Conservation (phyloP, 1,140 invertebrate species). For the Megalopta genalis region DNA sequence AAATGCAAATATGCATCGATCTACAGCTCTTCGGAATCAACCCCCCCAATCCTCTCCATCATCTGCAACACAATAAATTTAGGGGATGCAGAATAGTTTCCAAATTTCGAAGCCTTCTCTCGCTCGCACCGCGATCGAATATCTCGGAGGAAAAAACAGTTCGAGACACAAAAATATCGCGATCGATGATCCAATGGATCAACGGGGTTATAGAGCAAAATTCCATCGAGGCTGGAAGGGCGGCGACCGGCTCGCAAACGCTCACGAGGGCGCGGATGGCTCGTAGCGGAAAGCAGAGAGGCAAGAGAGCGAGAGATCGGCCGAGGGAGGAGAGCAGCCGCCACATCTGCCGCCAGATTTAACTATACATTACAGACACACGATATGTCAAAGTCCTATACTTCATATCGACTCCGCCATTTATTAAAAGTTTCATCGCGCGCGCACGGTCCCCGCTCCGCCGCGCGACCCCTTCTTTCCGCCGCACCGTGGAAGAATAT, state of each 20-base stretch:
- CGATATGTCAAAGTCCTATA: slow-evolving; percentile 82
- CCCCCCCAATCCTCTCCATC: no score
- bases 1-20: no score
- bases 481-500: slow-evolving; percentile 50
- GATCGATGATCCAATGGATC: not conserved
- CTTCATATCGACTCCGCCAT: slow-evolving; percentile 81
- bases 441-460: slow-evolving; percentile 58
- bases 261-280: slow-evolving; percentile 31
- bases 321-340: slow-evolving; percentile 66
- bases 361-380: slow-evolving; percentile 82
- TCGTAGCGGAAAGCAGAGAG: slow-evolving; percentile 28
- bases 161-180: no score
- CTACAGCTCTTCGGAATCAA: no score
- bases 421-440: slow-evolving; percentile 81
- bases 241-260: slow-evolving; percentile 32
- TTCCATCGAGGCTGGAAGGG: slow-evolving; percentile 29
- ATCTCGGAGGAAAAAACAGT: no score
- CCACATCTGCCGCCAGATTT: slow-evolving; percentile 80
- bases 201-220: no score
- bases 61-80: no score
- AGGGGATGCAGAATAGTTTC: no score
- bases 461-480: slow-evolving; percentile 60
- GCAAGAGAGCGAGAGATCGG: slow-evolving; percentile 31
- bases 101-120: no score
- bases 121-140: no score